A percentile compares a stretch with the other conserved stretches of the same genome.
Conservation (phyloP, 2,888 invertebrate species). For the Endomychus coccineus region DNA sequence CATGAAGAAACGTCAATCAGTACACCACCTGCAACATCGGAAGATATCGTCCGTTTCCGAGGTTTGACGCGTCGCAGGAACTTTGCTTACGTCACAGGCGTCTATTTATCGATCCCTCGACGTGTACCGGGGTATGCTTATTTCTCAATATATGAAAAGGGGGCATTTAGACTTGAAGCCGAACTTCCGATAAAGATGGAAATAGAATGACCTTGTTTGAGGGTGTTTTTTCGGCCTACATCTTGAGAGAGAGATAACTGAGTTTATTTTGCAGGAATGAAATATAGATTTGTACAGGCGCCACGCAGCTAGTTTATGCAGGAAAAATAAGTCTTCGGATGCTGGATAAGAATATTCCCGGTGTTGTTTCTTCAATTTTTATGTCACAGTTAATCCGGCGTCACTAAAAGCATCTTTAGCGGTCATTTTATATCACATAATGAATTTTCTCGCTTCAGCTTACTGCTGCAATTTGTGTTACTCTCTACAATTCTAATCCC, state of each 20-base stretch:
- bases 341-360: too few relatives aligned
- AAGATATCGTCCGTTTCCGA: constrained; percentile 12
- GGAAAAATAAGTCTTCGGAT: constrained; percentile 13
- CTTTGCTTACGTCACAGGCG: constrained; percentile 42
- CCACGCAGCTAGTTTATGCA: constrained; percentile 34
- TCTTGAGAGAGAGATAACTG: constrained; percentile 38
- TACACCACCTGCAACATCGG: constrained; percentile 43
- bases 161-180: constrained; percentile 17
- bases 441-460: too few relatives aligned
- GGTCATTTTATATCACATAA: too few relatives aligned
- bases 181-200: constrained; percentile 24
- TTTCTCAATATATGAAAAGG: constrained; percentile 19
- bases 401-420: too few relatives aligned
- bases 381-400: too few relatives aligned
- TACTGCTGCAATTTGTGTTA: too few relatives aligned
- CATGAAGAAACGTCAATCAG: constrained; percentile 44
- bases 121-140: constrained; percentile 22
- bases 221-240: constrained; percentile 40
- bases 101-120: constrained; percentile 44
- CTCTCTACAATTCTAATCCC: too few relatives aligned
- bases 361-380: too few relatives aligned
- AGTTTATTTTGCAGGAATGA: constrained; percentile 41
- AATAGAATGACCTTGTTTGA: constrained; percentile 35
- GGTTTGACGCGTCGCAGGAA: constrained; percentile 18
- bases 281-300: constrained; percentile 37